Conservation (phyloP, 2,113 vertebrate genomes). For the Sardina pilchardus region DNA sequence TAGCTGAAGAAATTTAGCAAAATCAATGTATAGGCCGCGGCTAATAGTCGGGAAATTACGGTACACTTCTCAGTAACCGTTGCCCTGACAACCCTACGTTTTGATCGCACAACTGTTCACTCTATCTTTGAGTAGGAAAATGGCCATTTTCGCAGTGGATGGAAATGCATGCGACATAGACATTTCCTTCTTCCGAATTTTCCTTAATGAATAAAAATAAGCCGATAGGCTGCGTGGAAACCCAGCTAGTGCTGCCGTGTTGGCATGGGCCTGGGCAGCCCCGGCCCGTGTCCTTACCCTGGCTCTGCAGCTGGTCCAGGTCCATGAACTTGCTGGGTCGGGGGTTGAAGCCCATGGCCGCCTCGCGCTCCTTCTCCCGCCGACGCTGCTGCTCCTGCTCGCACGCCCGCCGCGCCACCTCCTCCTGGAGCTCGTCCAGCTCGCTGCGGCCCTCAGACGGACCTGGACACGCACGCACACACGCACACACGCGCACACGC, state of each 20-base stretch:
- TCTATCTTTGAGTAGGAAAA: too few species aligned
- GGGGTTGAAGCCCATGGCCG: constrained; percentile 90
- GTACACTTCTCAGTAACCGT: too few species aligned
- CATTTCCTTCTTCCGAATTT: too few species aligned
- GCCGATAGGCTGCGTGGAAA: neutral
- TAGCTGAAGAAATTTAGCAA: too few species aligned
- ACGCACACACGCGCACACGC: constrained; percentile 15
- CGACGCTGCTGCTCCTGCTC: constrained; percentile 86
- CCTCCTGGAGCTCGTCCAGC: constrained; percentile 91
- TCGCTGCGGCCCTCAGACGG: constrained; percentile 73
- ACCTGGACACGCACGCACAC: neutral
- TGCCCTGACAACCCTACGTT: too few species aligned
- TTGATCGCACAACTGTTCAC: neutral
- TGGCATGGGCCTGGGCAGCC: too few species aligned
- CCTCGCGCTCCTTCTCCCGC: constrained; percentile 87
- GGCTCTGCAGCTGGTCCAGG: constrained; percentile 93
- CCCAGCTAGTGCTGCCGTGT: neutral
- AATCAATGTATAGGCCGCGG: too few species aligned
- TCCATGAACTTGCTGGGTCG: constrained; percentile 94
- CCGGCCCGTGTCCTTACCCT: constrained; percentile 61
- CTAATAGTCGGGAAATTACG: too few species aligned
- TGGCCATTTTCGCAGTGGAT: too few species aligned
- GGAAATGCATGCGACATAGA: too few species aligned
- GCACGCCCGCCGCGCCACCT: constrained; percentile 81
- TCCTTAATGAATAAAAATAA: too few species aligned